Evolutionary conservation across 2,113 vertebrate species (phyloP).

Genomic region (Tretioscincus oriximinensis): DNA sequence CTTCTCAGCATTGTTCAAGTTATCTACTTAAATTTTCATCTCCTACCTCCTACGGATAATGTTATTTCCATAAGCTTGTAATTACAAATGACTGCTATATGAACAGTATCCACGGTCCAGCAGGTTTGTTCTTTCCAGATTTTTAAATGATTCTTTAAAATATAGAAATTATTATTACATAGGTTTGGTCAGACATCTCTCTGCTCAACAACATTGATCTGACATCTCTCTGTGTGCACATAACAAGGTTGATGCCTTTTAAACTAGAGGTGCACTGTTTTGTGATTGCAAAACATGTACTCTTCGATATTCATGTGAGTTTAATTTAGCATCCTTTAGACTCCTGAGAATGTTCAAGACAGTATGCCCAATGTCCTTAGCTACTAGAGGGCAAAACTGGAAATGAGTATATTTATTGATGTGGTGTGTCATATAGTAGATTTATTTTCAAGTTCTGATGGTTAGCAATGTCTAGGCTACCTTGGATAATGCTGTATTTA

Average conservation of each 20-base stretch:
- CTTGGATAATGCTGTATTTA: too few species aligned
- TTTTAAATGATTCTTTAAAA: slow-evolving; percentile 9
- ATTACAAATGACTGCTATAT: background rate
- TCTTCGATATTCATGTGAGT: too few species aligned
- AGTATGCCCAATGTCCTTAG: too few species aligned
- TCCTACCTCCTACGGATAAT: background rate
- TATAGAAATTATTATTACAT: background rate
- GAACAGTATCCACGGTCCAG: background rate
- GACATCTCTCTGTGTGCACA: background rate
- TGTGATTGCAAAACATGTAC: background rate
- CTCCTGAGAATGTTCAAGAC: too few species aligned
- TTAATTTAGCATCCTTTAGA: too few species aligned
- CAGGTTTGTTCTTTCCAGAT: background rate
- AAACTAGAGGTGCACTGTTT: background rate
- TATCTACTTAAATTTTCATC: background rate
- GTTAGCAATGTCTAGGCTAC: too few species aligned
- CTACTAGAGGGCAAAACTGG: too few species aligned
- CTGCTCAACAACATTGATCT: background rate
- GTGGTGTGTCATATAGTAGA: too few species aligned
- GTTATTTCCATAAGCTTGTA: background rate
- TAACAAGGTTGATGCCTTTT: background rate
- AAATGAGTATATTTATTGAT: too few species aligned
- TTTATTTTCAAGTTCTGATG: too few species aligned
- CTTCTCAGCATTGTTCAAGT: background rate
- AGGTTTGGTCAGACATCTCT: background rate